Evolutionary conservation across 2,888 invertebrate genomes (phyloP), one percentile per base, ranked within the genome.

Genomic region (Oscheius sp.): DNA sequence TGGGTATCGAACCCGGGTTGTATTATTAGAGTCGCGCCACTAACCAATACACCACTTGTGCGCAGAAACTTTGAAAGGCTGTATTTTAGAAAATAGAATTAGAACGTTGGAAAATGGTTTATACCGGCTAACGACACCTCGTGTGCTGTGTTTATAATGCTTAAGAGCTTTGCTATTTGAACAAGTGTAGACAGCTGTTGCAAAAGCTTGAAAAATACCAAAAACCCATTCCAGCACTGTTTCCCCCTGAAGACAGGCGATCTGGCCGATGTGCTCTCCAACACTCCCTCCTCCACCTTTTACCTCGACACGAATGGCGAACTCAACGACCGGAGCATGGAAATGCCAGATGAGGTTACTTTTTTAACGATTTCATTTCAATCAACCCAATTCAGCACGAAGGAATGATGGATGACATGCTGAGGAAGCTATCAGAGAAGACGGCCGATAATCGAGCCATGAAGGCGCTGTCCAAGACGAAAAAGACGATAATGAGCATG

Each of bases 231-330:
- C 48, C 48, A 50, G 65, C 65, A 10, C n/a, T 53, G 55, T 58
- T 70, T 47, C 42, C 59, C 58, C 11, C 9, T 21, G 3, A 47
- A 55, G 50, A 37, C 48, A 1, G n/a, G 21, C 4, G 68, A 68
- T 53, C 35, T 68, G 10, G 35, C 55, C 11, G 68, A 68, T 3
- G 13, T 55, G 33, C 68, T 68, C n/a, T 37, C 68, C 33, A 35
- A 51, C 21, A 55, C 42, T n/a, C 76, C 82, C 1, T 47, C 78
- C 4, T 80, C 87, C 5, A 82, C 79, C 50, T 87, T 87, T 79
- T 87, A 87, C 75, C 71, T 87, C 35, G 77, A 79, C 65, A 77
- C 83, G 4, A 82, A 87, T 60, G 87, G 87, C 0, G 80, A 84
- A 33, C 77, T 87, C n/a, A 84, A 85, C 66, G 82, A 83, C 21